phyloP scores from a whole-genome alignment of 2,113 vertebrate genomes.

The Lota lota region DNA sequence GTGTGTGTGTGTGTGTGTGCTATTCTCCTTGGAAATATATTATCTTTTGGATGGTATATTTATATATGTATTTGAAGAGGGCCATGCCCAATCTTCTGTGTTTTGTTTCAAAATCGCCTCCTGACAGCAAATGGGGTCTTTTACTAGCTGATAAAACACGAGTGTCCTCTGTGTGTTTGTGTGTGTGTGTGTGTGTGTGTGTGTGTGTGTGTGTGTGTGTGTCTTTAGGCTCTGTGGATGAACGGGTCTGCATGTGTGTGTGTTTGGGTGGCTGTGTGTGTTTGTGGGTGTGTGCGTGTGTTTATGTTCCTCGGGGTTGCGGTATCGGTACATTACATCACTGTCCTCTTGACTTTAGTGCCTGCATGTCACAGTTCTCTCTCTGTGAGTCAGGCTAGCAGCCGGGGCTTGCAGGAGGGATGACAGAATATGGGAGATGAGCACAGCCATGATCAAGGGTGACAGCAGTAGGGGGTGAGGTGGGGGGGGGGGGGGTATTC shows the following conservation, averaged over 20 bases:
- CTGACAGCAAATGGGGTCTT: too few relatives aligned
- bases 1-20: slow-evolving; percentile 1
- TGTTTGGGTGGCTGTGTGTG: background rate
- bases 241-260: too few relatives aligned
- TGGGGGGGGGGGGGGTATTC: slow-evolving; percentile 9
- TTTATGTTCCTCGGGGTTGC: slow-evolving; percentile 15
- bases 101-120: too few relatives aligned
- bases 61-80: too few relatives aligned
- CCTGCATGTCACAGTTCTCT: slow-evolving; percentile 31
- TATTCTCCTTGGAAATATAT: background rate
- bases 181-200: too few relatives aligned
- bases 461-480: slow-evolving; percentile 19
- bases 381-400: slow-evolving; percentile 41
- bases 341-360: slow-evolving; percentile 28
- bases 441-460: slow-evolving; percentile 14
- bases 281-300: background rate
- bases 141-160: too few relatives aligned
- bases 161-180: background rate
- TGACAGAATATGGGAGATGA: slow-evolving; percentile 23
- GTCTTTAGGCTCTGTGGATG: too few relatives aligned
- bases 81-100: too few relatives aligned
- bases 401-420: slow-evolving; percentile 41
- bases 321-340: slow-evolving; percentile 38
- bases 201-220: too few relatives aligned
- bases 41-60: too few relatives aligned